phyloP scores from a whole-genome alignment of 2,797 vertebrate genomes.

The Malurus leucopterus region DNA sequence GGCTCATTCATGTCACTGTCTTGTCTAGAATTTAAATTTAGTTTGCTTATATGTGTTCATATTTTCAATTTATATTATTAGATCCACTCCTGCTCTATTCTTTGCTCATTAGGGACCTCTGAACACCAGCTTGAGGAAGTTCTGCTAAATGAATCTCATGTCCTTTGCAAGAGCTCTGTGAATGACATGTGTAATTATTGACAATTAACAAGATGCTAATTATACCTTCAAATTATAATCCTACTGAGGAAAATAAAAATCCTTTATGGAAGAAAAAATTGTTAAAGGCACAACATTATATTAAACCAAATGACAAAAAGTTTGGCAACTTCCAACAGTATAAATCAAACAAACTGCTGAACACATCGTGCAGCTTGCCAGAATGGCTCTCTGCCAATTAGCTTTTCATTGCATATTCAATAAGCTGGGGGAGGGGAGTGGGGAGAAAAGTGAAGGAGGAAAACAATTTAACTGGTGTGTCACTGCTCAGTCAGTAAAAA shows the following conservation, averaged over 20 bases:
- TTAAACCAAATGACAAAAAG: conserved; percentile 65
- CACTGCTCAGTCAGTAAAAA: conserved; percentile 46
- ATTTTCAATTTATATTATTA: conserved; percentile 59
- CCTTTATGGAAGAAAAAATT: conserved; percentile 45
- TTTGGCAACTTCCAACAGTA: conserved; percentile 51
- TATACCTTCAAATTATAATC: conserved; percentile 61
- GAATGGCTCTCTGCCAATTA: conserved; percentile 64
- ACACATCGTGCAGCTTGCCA: conserved; percentile 51
- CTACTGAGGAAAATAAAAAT: conserved; percentile 56
- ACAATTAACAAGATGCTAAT: conserved; percentile 64
- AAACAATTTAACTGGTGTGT: conserved; percentile 5
- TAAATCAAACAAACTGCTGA: conserved; percentile 69
- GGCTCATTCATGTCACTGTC: conserved; percentile 1
- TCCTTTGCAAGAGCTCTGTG: conserved; percentile 52
- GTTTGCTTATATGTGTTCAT: conserved; percentile 35
- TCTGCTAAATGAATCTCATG: conserved; percentile 55
- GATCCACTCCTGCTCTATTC: conserved; percentile 28
- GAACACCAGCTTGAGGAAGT: conserved; percentile 52
- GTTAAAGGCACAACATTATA: conserved; percentile 46
- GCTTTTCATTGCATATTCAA: conserved; percentile 56
- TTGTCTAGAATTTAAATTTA: conserved; percentile 52
- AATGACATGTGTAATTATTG: conserved; percentile 56
- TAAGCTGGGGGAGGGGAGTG: not conserved
- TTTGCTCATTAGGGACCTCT: conserved; percentile 42
- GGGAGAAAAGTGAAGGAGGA: conserved; percentile 26